Evolutionary conservation across 1,140 invertebrate genomes (phyloP), one percentile per base, ranked within the genome.

Genomic region (Spodoptera frugiperda): DNA sequence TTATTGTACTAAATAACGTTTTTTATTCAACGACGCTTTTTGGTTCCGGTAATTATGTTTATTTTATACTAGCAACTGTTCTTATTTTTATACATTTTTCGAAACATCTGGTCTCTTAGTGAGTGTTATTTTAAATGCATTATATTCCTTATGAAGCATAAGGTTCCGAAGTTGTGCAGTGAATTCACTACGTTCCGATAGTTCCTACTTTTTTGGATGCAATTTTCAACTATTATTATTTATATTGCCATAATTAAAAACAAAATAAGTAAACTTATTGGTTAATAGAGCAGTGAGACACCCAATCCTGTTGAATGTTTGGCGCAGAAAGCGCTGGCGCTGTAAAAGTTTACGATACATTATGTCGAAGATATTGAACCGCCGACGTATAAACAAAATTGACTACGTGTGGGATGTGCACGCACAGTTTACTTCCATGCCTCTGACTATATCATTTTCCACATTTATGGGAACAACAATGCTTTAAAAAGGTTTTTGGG

Each of bases 1-100:
- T 61, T 61, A 61, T 44, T 61, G 15, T 15, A 61, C 9, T 39
- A 61, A 15, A 61, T 61, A 39, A 39, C 30, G 57, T 44, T n/a
- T 25, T 10, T 39, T 33, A 39, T 39, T 39, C 30, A 33, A 33
- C 9, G 33, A 9, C 14, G 12, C n/a, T 33, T 59, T 59, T 33
- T n/a, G 33, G n/a, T 15, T n/a, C 30, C 15, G 25, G 57, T 15
- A 15, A 59, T 59, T 59, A 15, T 59, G 39, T 61, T 61, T 61
- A 61, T 15, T n/a, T 6, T 61, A 10, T 25, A 12, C 33, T 44
- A 17, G 57, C 9, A 15, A 19, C 17, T 61, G 0, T 4, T 59
- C 14, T 6, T 39, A 39, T 39, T 9, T 39, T 10, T 8, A 39
- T 39, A 39, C 1, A 39, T 1, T 39, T 39, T 39, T 39, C 6